Conservation (phyloP, 2,797 vertebrate genomes). For the Hephaestus fuliginosus region DNA sequence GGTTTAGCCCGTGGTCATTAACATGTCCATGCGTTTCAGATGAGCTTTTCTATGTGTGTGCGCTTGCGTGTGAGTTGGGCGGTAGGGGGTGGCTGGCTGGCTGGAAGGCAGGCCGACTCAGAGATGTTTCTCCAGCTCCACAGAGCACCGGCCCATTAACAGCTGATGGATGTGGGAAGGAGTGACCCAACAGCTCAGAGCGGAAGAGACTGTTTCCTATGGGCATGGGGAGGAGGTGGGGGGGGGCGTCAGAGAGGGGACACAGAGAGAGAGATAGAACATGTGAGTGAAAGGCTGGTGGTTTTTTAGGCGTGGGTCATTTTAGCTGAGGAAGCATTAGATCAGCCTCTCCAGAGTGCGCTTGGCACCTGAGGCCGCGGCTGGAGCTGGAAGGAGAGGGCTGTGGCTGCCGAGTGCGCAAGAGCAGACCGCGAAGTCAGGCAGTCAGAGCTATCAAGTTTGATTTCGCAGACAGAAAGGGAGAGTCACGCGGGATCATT, state of each 20-base stretch:
- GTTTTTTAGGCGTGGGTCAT: constrained; percentile 75
- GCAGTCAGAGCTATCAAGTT: constrained; percentile 46
- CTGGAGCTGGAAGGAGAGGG: constrained; percentile 52
- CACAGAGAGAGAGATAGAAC: constrained; percentile 61
- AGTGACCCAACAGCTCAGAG: constrained; percentile 75
- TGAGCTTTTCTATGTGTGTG: constrained; percentile 34
- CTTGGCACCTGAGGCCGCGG: constrained; percentile 75
- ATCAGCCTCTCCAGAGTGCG: constrained; percentile 81
- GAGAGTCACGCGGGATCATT: constrained; percentile 42
- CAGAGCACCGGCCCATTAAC: constrained; percentile 76
- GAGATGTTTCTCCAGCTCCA: constrained; percentile 58
- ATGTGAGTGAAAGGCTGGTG: constrained; percentile 59
- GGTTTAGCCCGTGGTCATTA: constrained; percentile 49
- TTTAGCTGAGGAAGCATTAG: constrained; percentile 85
- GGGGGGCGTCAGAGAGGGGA: constrained; percentile 41
- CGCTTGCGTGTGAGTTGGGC: constrained; percentile 5
- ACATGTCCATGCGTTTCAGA: constrained; percentile 44
- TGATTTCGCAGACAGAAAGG: constrained; percentile 39
- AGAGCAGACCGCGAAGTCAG: constrained; percentile 52
- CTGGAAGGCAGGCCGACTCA: constrained; percentile 27
- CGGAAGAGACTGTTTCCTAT: constrained; percentile 85
- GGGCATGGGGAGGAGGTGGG: constrained; percentile 38
- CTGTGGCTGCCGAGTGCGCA: constrained; percentile 50
- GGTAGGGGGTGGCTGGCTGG: not conserved
- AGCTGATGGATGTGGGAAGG: constrained; percentile 86